Base-by-base conservation (phyloP, 2,113 vertebrate genomes). In the Maylandia zebra region DNA sequence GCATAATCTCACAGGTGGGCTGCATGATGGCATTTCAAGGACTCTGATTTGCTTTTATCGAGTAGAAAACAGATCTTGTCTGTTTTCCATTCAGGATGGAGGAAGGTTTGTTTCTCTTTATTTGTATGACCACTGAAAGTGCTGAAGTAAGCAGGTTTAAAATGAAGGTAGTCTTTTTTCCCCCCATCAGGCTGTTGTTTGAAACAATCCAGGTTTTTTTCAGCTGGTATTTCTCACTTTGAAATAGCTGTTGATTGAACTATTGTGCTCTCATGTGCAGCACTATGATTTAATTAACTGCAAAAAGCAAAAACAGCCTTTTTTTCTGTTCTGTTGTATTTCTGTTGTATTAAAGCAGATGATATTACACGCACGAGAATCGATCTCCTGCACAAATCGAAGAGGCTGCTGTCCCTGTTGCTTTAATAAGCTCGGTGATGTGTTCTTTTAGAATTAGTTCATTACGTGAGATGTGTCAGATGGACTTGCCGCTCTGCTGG, bases 11-110 rank as follows among this genome's bases (percentile, higher is more conserved):
- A 64, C 61, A 4, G 10, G 10, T 10, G 24, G 61, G 32, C 66
- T 2, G 8, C n/a, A n/a, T 56, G 56, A 53, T 82, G 87, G 78
- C 24, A 53, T 48, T 66, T 89, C 22, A 61, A 81, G 30, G 50
- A 16, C 74, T 81, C 57, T 22, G 3, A 30, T 83, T 55, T 24
- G 16, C 81, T 84, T 83, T 81, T 57, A 30, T 71, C 48, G 66
- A 50, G 64, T 74, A 17, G 69, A 57, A 84, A 71, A 52, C 14
- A 30, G 24, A 57, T 55, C 34, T 55, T 79, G 43, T 19, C 16
- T 53, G 11, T 41, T n/a, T 43, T 32, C 22, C 14, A 74, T 56
- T 43, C 52, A 85, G 50, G 14, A 34, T 27, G 52, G 64, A 71
- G 4, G 38, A 32, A 74, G 16, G 9, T 27, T 43, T 7, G 22